Percentiles rank a stretch among this genome's conserved stretches.
These are phyloP conservation scores for Sorex maritimensis DNA, from an alignment of 2,797 vertebrate species.

Conservation along the genomic window DNA sequence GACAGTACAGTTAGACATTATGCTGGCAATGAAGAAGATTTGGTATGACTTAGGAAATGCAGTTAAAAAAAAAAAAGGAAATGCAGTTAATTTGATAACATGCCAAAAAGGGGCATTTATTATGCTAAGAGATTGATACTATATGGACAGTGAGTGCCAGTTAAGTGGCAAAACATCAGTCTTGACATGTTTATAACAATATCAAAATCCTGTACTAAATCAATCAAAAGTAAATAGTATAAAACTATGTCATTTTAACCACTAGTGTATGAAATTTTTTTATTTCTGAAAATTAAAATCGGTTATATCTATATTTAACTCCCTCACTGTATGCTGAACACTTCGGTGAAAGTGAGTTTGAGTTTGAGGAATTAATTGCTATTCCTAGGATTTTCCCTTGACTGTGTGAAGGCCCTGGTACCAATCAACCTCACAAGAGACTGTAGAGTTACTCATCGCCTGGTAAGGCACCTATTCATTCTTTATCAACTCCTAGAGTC, in stretches of 20 bases:
- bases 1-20: neutral
- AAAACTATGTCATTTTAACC: slow-evolving; percentile 18
- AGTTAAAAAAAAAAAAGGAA: slow-evolving; percentile 39
- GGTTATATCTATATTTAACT: neutral
- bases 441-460: neutral
- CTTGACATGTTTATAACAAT: slow-evolving; percentile 54
- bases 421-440: slow-evolving; percentile 33
- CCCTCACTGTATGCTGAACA: neutral
- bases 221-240: neutral
- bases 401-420: neutral
- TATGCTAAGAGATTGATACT: slow-evolving; percentile 1
- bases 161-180: slow-evolving; percentile 46
- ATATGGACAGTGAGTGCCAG: slow-evolving; percentile 2
- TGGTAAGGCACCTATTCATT: neutral
- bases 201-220: slow-evolving; percentile 54
- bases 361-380: neutral
- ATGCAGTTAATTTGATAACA: slow-evolving; percentile 48
- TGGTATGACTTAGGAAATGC: slow-evolving; percentile 46
- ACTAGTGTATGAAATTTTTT: slow-evolving; percentile 41
- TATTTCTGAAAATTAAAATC: slow-evolving; percentile 59
- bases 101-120: slow-evolving; percentile 20
- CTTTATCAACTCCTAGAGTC: slow-evolving; percentile 39
- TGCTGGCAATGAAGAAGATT: slow-evolving; percentile 27
- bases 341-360: neutral
- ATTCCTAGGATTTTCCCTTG: neutral